A percentile compares a stretch with the other conserved stretches of the same genome.
phyloP scores from a whole-genome alignment of 53 echinoderm and acorn worm species.

The Astropecten irregularis region DNA sequence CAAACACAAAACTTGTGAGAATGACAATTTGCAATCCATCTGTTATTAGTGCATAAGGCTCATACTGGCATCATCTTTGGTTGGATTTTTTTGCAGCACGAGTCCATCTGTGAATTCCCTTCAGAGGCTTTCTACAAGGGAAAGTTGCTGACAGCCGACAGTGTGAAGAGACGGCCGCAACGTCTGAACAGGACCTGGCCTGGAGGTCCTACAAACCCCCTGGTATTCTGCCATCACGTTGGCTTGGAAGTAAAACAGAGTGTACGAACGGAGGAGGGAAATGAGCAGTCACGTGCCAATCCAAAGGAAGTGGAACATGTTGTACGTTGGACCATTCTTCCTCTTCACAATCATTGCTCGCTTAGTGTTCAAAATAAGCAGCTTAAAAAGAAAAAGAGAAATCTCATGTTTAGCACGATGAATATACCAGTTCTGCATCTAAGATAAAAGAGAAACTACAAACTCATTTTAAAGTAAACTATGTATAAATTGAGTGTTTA shows the following conservation, averaged over 20 bases:
- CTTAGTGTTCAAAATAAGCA: not conserved
- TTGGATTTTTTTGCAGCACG: conserved; percentile 70
- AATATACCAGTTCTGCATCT: too few species aligned
- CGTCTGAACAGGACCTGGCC: conserved; percentile 62
- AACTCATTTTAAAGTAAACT: too few species aligned
- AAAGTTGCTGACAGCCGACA: conserved; percentile 66
- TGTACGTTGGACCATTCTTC: conserved; percentile 65
- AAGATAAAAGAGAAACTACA: too few species aligned
- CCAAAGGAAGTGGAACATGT: conserved; percentile 73
- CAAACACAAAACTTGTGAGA: too few species aligned
- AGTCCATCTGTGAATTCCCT: conserved; percentile 79
- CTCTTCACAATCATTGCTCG: not conserved
- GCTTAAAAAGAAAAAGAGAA: too few species aligned
- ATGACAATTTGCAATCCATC: too few species aligned
- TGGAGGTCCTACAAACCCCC: conserved; percentile 49
- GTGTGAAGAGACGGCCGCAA: conserved; percentile 49
- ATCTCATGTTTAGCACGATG: too few species aligned
- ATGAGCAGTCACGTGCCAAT: conserved; percentile 81
- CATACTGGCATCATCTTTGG: too few species aligned
- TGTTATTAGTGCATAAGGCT: too few species aligned
- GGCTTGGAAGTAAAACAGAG: conserved; percentile 80
- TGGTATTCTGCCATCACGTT: conserved; percentile 83
- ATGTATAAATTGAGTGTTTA: too few species aligned
- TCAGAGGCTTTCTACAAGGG: conserved; percentile 72
- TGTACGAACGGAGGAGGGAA: conserved; percentile 77